Evolutionary conservation across 2,888 invertebrate genomes (phyloP).

Genomic region (Lasius fuliginosus): DNA sequence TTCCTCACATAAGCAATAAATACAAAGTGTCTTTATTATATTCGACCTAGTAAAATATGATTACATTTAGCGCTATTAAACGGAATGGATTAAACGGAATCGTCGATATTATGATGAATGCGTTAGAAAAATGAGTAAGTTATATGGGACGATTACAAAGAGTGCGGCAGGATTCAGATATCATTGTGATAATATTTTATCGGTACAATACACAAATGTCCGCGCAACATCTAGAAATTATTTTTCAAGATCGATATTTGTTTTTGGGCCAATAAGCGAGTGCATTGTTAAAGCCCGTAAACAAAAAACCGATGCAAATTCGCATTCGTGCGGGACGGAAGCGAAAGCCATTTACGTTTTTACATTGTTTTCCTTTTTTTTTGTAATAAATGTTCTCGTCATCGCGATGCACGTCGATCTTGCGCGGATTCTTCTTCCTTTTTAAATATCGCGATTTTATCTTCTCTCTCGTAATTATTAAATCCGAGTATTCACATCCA

Average conservation of each 20-base stretch:
- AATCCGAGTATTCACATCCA: constrained; percentile 15
- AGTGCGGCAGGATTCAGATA: constrained; percentile 38
- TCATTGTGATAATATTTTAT: constrained; percentile 19
- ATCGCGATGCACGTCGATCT: background rate
- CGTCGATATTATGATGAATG: background rate
- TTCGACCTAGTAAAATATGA: constrained; percentile 16
- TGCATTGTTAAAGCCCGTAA: background rate
- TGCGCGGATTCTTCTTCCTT: background rate
- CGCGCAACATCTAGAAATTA: background rate
- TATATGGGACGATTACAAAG: background rate
- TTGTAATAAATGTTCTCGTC: background rate
- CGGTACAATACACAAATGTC: background rate
- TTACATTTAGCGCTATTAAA: constrained; percentile 29
- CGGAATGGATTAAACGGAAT: constrained; percentile 14
- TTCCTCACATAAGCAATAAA: constrained; percentile 31
- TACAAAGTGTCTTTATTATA: constrained; percentile 27
- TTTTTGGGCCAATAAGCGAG: background rate
- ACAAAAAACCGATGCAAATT: constrained; percentile 13
- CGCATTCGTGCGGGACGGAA: constrained; percentile 50
- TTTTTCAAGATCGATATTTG: background rate
- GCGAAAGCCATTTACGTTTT: constrained; percentile 39
- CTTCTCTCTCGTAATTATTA: constrained; percentile 5
- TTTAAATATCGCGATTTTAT: constrained; percentile 16
- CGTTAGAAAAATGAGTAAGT: constrained; percentile 5
- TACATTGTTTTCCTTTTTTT: background rate